These are phyloP conservation scores for Megathymus violae DNA, from an alignment of 1,140 invertebrate species.

Conservation along the genomic window DNA sequence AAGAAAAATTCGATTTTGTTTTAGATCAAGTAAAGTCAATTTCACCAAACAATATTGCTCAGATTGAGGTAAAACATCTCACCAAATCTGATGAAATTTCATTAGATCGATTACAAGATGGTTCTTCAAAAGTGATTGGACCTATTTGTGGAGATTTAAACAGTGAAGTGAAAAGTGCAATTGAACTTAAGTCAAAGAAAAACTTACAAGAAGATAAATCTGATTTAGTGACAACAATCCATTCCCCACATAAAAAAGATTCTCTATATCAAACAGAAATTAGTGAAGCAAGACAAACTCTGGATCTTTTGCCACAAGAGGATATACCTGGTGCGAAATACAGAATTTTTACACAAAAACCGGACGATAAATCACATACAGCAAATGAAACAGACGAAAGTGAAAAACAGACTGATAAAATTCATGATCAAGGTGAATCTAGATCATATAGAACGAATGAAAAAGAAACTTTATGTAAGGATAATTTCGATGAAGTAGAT, in stretches of 20 bases:
- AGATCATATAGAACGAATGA: neutral
- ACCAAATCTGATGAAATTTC: slow-evolving; percentile 13
- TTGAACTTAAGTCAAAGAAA: neutral
- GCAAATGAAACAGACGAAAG: neutral
- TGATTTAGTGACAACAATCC: neutral
- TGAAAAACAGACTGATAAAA: neutral
- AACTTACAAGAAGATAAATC: neutral
- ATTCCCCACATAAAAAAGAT: neutral
- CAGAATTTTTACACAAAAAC: neutral
- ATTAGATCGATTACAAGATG: slow-evolving; percentile 21
- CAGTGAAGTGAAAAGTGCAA: slow-evolving; percentile 1
- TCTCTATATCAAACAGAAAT: too few relatives aligned
- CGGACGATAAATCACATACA: neutral
- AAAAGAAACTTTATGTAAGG: neutral
- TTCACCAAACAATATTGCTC: slow-evolving; percentile 5
- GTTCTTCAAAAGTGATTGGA: neutral
- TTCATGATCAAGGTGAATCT: neutral
- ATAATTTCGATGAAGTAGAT: slow-evolving; percentile 6
- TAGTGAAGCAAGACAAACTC: neutral
- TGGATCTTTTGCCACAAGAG: neutral
- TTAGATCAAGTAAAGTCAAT: neutral
- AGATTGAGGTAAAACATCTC: slow-evolving; percentile 21
- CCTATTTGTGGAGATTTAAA: neutral
- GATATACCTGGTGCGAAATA: neutral
- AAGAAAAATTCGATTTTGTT: neutral